A percentile compares a stretch with the other conserved stretches of the same genome.
phyloP scores from a whole-genome alignment of 2,888 invertebrate genomes.

The Melanophora roralis region DNA sequence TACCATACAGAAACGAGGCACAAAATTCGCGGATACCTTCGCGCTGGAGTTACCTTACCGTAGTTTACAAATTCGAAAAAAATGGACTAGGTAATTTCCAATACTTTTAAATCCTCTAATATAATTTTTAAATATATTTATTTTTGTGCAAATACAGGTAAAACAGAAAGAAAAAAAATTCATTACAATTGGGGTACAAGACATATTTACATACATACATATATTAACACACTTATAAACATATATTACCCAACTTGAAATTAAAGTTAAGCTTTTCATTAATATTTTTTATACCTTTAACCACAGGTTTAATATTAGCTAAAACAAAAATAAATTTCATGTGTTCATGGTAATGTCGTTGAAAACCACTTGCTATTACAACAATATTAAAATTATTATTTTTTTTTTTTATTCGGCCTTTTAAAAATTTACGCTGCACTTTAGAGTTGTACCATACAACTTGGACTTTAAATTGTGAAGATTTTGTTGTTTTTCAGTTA shows the following conservation, averaged over 20 bases:
- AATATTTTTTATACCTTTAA: slow-evolving; percentile 1
- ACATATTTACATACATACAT: background rate
- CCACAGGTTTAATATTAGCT: background rate
- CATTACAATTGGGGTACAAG: no score
- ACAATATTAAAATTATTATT: background rate
- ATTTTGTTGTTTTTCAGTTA: slow-evolving; percentile 1
- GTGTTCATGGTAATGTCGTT: background rate
- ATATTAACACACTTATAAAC: background rate
- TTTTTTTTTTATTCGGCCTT: slow-evolving; percentile 20
- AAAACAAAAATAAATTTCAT: background rate
- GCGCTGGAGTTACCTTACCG: no score
- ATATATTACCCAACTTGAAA: slow-evolving; percentile 15
- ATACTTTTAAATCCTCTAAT: no score
- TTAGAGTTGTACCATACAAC: background rate
- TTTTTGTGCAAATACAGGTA: no score
- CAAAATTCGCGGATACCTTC: no score
- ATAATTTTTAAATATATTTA: no score
- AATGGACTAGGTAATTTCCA: no score
- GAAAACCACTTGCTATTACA: background rate
- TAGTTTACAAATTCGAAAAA: no score
- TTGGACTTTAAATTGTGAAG: background rate
- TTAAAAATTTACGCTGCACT: background rate
- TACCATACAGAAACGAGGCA: no score
- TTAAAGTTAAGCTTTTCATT: background rate
- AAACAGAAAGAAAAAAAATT: no score